phyloP scores from a whole-genome alignment of 2,113 vertebrate genomes.

The Heterotilapia buettikoferi region DNA sequence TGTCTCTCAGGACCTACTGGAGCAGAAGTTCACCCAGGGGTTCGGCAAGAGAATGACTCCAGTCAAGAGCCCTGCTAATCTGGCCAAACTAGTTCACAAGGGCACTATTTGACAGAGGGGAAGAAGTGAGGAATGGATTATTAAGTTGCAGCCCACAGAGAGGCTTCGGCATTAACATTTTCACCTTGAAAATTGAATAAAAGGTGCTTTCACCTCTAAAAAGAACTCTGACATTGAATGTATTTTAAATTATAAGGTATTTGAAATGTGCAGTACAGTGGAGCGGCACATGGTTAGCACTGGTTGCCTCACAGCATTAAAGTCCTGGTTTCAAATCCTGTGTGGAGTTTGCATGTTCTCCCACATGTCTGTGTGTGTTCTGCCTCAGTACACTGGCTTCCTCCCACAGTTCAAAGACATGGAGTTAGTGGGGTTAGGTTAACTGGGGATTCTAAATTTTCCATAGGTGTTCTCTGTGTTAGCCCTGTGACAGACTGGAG shows the following conservation, averaged over 20 bases:
- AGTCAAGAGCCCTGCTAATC: constrained; percentile 34
- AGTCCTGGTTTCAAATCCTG: neutral
- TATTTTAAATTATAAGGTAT: neutral
- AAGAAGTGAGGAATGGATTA: neutral
- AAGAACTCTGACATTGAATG: neutral
- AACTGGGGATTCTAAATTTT: neutral
- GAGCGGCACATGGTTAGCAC: neutral
- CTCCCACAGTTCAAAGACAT: neutral
- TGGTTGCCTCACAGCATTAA: neutral
- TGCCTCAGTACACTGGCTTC: neutral
- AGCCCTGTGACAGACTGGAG: neutral
- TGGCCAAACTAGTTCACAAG: constrained; percentile 16
- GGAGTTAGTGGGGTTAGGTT: neutral
- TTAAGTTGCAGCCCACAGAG: neutral
- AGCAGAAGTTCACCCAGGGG: constrained; percentile 12
- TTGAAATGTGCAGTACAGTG: neutral
- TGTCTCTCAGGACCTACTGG: constrained; percentile 12
- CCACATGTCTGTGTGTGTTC: neutral
- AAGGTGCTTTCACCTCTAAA: neutral
- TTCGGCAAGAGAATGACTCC: constrained; percentile 11
- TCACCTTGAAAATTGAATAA: constrained; percentile 21
- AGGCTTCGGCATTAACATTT: constrained; percentile 1
- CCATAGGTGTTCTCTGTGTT: neutral
- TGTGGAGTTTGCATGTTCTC: neutral
- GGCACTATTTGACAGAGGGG: neutral